These are phyloP conservation scores for Spermophilus dauricus DNA, from an alignment of 2,113 vertebrate species.

Conservation along the genomic window DNA sequence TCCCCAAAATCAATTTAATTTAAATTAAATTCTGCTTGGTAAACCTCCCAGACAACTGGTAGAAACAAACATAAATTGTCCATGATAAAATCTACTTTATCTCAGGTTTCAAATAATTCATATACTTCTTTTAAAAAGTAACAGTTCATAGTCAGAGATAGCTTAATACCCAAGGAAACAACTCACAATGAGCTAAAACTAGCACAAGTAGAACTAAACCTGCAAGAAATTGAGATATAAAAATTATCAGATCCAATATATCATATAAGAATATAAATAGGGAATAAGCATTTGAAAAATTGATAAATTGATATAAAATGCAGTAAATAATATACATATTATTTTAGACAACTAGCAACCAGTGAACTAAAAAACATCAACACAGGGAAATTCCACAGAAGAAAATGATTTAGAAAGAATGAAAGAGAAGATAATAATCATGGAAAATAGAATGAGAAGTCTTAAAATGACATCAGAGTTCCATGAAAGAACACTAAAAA, in stretches of 20 bases:
- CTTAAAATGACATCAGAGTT: not conserved
- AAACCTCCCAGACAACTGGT: not conserved
- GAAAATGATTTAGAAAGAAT: not conserved
- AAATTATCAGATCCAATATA: not conserved
- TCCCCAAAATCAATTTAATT: not conserved
- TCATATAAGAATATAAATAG: not conserved
- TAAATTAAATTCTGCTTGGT: not conserved
- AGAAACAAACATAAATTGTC: not conserved
- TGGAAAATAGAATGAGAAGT: not conserved
- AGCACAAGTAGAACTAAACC: not conserved
- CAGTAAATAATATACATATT: not conserved
- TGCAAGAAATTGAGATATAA: not conserved
- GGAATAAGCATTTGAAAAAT: not conserved
- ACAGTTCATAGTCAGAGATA: not conserved
- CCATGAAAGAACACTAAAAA: not conserved
- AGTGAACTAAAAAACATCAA: not conserved
- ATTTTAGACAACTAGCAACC: not conserved
- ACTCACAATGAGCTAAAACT: not conserved
- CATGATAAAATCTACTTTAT: not conserved
- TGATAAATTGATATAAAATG: not conserved
- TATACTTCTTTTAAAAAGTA: not conserved
- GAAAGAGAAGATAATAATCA: not conserved
- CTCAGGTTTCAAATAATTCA: not conserved
- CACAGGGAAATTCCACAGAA: not conserved
- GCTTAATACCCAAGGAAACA: not conserved